Evolutionary conservation across 2,113 vertebrate species (phyloP).

Genomic region (Falco punctatus): DNA sequence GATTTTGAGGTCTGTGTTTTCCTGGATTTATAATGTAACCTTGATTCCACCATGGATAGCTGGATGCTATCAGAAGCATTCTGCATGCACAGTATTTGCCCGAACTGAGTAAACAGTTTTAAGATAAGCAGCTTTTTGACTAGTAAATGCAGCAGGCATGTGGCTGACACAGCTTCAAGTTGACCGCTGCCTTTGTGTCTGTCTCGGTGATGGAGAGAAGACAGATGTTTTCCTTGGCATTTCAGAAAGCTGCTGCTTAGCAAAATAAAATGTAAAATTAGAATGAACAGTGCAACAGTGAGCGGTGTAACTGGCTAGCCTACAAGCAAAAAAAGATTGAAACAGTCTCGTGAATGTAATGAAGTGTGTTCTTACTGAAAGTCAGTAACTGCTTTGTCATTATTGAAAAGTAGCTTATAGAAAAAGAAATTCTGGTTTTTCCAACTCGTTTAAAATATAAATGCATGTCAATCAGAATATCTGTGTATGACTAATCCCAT

Average conservation of each 20-base stretch:
- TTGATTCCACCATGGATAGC: neutral
- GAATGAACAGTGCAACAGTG: neutral
- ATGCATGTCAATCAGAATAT: neutral
- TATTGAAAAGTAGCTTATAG: neutral
- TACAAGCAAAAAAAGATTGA: neutral
- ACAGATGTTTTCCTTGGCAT: conserved; percentile 38
- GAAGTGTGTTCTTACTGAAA: neutral
- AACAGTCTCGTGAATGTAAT: neutral
- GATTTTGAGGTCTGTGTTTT: neutral
- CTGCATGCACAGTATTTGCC: neutral
- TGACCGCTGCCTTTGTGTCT: conserved; percentile 28
- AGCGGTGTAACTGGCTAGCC: neutral
- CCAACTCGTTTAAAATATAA: neutral
- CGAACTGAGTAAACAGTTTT: neutral
- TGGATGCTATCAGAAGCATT: neutral
- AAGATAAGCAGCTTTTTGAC: conserved; percentile 24
- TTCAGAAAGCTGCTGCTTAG: conserved; percentile 10
- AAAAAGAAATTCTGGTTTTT: neutral
- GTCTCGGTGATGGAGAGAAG: conserved; percentile 10
- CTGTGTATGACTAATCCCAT: neutral
- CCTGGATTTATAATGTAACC: neutral
- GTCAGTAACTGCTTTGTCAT: neutral
- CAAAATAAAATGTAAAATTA: neutral
- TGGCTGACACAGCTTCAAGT: neutral
- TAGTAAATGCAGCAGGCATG: neutral